phyloP scores from a whole-genome alignment of 2,113 vertebrate genomes.

The Grus americana region DNA sequence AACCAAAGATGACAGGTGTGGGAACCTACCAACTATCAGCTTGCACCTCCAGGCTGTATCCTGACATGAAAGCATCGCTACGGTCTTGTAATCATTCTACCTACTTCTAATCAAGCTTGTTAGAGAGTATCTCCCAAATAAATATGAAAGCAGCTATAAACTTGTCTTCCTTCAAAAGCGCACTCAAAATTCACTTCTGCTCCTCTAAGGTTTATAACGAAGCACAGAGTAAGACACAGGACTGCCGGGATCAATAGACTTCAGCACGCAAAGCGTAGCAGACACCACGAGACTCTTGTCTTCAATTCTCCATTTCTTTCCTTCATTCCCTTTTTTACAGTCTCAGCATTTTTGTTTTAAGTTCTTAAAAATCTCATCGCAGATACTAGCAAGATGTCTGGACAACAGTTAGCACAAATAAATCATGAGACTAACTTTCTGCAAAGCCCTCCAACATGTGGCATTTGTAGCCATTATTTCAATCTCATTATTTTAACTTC shows the following conservation, averaged over 20 bases:
- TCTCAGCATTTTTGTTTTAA: background rate
- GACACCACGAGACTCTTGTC: background rate
- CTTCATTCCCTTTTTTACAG: background rate
- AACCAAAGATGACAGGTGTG: background rate
- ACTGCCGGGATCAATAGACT: background rate
- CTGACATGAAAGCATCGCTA: rapidly evolving
- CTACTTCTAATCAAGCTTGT: background rate
- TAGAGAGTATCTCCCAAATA: background rate
- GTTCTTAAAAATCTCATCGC: background rate
- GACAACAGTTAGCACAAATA: background rate
- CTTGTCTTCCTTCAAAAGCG: background rate
- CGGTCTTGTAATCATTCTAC: background rate
- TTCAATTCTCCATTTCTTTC: background rate
- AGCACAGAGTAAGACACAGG: background rate
- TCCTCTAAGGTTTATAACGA: background rate
- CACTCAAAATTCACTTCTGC: background rate
- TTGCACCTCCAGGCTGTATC: background rate
- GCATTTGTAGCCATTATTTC: background rate
- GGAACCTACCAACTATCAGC: background rate
- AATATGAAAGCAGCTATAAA: background rate
- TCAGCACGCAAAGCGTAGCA: background rate
- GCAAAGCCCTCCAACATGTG: background rate
- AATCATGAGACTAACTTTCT: background rate
- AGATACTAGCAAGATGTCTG: background rate
- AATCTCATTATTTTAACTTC: background rate